phyloP scores from a whole-genome alignment of 2,797 vertebrate genomes.

The Lepilemur ruficaudatus region DNA sequence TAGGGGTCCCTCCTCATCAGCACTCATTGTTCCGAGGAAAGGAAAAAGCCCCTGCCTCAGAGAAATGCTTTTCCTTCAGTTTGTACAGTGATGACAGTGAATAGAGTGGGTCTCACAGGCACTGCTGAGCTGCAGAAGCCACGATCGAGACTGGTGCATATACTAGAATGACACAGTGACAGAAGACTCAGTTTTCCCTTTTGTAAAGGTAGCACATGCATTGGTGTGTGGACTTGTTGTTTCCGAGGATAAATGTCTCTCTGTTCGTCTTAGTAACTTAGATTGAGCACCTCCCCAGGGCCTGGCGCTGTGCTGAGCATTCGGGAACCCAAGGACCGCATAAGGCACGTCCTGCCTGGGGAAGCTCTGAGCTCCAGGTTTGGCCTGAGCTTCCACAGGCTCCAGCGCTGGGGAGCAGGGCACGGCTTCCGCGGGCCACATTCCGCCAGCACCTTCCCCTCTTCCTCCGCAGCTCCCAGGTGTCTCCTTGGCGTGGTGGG shows the following conservation, averaged over 20 bases:
- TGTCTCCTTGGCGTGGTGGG: neutral
- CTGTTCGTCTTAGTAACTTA: neutral
- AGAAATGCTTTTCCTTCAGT: neutral
- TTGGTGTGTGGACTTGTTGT: neutral
- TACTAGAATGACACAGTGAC: neutral
- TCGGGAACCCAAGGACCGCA: neutral
- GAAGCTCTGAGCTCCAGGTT: neutral
- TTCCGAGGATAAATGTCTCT: neutral
- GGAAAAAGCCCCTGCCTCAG: neutral
- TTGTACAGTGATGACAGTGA: neutral
- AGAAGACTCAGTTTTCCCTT: neutral
- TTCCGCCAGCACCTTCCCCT: neutral
- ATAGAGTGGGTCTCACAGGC: neutral
- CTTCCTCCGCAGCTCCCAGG: neutral
- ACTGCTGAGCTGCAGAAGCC: neutral
- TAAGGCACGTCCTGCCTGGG: neutral
- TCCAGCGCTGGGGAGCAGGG: no score
- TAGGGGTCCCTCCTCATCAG: no score
- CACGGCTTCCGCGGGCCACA: neutral
- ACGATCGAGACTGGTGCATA: accelerated
- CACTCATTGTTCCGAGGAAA: neutral
- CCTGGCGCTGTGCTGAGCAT: no score
- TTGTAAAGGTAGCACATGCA: no score
- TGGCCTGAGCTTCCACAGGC: neutral
- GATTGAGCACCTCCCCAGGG: neutral